Percentiles rank a stretch among this genome's conserved stretches.
Evolutionary conservation across 2,888 invertebrate species (phyloP).

Genomic region (Mythimna ferrago): DNA sequence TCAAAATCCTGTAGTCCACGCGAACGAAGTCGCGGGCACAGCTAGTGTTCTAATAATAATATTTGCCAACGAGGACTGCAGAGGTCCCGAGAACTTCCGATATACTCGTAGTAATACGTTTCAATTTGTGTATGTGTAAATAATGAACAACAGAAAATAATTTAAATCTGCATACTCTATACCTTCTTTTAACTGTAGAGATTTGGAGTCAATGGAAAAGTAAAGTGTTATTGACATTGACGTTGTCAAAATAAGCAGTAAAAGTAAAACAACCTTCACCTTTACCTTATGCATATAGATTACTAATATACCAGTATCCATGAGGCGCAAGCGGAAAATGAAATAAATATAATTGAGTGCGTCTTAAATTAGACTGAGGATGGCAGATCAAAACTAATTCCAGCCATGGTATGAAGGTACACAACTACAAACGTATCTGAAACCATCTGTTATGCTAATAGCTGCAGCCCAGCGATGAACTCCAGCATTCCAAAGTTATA

Average conservation of each 20-base stretch:
- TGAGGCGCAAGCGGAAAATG: conserved; percentile 29
- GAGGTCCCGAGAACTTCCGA: conserved; percentile 34
- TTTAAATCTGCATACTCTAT: neutral
- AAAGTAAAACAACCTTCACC: neutral
- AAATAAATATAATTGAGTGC: conserved; percentile 18
- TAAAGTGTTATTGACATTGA: neutral
- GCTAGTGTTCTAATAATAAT: conserved; percentile 64
- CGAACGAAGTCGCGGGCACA: no score
- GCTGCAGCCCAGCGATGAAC: conserved; percentile 56
- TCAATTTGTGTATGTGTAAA: conserved; percentile 30
- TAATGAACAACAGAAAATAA: conserved; percentile 16
- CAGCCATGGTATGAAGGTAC: conserved; percentile 17
- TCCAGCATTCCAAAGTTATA: conserved; percentile 56
- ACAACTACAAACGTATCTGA: conserved; percentile 1
- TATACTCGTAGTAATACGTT: conserved; percentile 15
- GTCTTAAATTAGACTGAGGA: conserved; percentile 1
- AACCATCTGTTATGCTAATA: conserved; percentile 31
- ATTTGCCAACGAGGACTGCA: conserved; percentile 64
- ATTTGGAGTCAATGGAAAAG: neutral
- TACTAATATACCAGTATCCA: neutral
- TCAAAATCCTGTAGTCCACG: no score
- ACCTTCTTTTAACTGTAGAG: neutral
- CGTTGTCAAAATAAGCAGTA: conserved; percentile 29
- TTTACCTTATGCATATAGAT: no score
- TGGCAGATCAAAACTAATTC: conserved; percentile 14